Base-by-base conservation (phyloP, 1,140 invertebrate species). In the Yoshiicerus persimilis region DNA sequence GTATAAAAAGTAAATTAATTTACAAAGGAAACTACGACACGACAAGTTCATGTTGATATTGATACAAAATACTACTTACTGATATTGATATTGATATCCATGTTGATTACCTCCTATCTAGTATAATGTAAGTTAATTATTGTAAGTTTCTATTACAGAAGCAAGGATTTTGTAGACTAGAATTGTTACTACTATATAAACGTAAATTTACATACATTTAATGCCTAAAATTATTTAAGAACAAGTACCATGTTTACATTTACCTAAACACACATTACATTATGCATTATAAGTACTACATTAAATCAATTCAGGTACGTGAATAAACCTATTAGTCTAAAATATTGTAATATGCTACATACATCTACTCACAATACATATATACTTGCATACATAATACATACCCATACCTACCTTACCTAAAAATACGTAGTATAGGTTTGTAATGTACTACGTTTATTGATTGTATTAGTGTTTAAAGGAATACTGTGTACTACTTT, bases 101-200 rank as follows among this genome's bases (percentile, higher is more conserved):
- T 77, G 70, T 77, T 77, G 70, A 77, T 77, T 77, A 77, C 70
- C 70, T 77, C 70, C 70, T 77, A 77, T 34, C 64, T 70, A 70
- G 64, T 70, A 30, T 70, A 70, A 70, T 70, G 13, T 9, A 66
- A 66, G 10, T 8, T 66, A 77, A 5, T 27, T 64, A 75, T 11
- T 32, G 3, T 77, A 77, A 77, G 70, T 77, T 77, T 77, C 70
- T 77, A 77, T 77, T 34, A 6, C 70, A 77, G 70, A 77, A 34
- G 16, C 32, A 80, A 36, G 30, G 20, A 20, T 80, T 70, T 38
- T 36, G 75, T 80, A 80, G 75, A 80, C 32, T 36, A 38, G 75
- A 80, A 36, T 80, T 80, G 75, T 38, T 80, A 80, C 70, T 77
- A 36, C 64, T 66, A 66, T 62, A 62, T 23, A 25, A 66, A 70